A percentile compares a stretch with the other conserved stretches of the same genome.
These are phyloP conservation scores for Cacajao melanocephalus DNA, from an alignment of 2,797 vertebrate species.

Conservation along the genomic window DNA sequence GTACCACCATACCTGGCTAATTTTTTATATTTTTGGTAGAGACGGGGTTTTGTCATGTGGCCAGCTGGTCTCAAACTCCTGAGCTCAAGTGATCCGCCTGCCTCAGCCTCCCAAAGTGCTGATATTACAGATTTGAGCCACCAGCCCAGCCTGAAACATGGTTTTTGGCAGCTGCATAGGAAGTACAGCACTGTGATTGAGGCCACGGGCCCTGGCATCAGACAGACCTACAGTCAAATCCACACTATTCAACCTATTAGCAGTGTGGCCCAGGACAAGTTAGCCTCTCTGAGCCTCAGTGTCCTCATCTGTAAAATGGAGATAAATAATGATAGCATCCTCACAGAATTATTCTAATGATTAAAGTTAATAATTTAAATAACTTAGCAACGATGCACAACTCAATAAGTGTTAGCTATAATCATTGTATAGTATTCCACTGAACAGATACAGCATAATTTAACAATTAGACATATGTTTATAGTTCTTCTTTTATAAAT, in stretches of 20 bases:
- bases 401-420: conserved; percentile 14
- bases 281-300: conserved; percentile 22
- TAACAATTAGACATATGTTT: not conserved
- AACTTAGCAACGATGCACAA: conserved; percentile 24
- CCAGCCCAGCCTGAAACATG: not conserved
- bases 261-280: not conserved
- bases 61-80: not conserved
- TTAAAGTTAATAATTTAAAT: conserved; percentile 33
- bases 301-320: not conserved
- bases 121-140: not conserved
- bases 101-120: not conserved
- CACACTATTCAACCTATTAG: not conserved
- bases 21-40: not conserved
- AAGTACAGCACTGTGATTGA: not conserved
- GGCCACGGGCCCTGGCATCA: not conserved
- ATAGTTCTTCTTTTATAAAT: not conserved
- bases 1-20: not conserved
- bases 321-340: not conserved
- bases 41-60: not conserved
- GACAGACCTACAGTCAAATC: conserved; percentile 3
- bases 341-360: conserved; percentile 21
- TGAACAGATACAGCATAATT: not conserved
- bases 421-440: not conserved
- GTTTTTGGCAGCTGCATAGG: conserved; percentile 3
- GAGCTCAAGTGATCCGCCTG: not conserved